Conservation (phyloP, 2,888 invertebrate species). For the Eumerus sabulonum region DNA sequence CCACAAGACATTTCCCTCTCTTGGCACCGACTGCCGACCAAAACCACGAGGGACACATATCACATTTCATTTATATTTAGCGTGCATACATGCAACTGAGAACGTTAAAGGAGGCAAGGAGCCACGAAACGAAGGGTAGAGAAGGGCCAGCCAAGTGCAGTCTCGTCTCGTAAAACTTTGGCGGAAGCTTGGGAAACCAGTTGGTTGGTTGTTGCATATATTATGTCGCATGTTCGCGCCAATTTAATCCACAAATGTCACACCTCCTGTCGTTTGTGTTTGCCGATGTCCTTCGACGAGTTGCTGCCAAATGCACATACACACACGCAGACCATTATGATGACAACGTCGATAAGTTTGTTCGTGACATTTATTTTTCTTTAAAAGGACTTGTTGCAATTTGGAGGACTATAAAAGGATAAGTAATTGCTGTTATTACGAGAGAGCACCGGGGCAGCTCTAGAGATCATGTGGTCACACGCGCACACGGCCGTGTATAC, state of each 20-base stretch:
- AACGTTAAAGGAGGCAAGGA: neutral
- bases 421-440: slow-evolving; percentile 44
- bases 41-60: slow-evolving; percentile 28
- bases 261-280: slow-evolving; percentile 47
- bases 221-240: slow-evolving; percentile 53
- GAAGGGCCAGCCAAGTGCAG: slow-evolving; percentile 45
- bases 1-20: slow-evolving; percentile 9
- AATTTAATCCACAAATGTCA: slow-evolving; percentile 55
- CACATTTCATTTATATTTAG: slow-evolving; percentile 56
- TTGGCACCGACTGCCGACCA: slow-evolving; percentile 9
- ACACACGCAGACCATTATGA: slow-evolving; percentile 53
- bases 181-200: slow-evolving; percentile 18
- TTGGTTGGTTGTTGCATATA: slow-evolving; percentile 1
- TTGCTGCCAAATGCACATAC: slow-evolving; percentile 54
- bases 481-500: too few relatives aligned
- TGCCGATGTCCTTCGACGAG: slow-evolving; percentile 38
- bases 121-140: too few relatives aligned
- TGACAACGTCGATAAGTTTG: slow-evolving; percentile 29
- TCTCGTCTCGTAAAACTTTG: slow-evolving; percentile 1
- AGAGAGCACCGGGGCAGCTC: too few relatives aligned
- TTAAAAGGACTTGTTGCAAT: slow-evolving; percentile 45
- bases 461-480: too few relatives aligned
- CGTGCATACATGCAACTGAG: slow-evolving; percentile 51
- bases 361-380: slow-evolving; percentile 27
- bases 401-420: slow-evolving; percentile 32